Evolutionary conservation across 2,888 invertebrate species (phyloP).

Genomic region (Platynereis dumerilii): DNA sequence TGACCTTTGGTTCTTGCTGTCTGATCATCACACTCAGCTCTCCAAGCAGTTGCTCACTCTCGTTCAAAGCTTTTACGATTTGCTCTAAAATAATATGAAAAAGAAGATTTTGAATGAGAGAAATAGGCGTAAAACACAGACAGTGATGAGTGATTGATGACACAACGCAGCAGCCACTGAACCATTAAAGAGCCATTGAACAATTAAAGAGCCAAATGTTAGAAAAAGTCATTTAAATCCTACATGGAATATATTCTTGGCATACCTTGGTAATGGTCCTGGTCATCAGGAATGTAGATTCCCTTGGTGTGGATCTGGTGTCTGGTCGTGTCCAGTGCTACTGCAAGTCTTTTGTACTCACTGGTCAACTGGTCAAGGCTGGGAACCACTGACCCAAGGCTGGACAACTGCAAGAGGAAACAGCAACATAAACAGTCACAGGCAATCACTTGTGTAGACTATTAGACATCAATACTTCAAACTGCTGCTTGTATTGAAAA

Average conservation of each 20-base stretch:
- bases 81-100: slow-evolving; percentile 35
- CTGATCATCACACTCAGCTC: slow-evolving; percentile 42
- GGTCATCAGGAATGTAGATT: slow-evolving; percentile 48
- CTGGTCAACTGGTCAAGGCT: slow-evolving; percentile 40
- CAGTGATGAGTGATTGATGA: too few relatives aligned
- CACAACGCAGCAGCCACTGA: too few relatives aligned
- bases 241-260: slow-evolving; percentile 45
- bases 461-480: too few relatives aligned
- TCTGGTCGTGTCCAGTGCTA: slow-evolving; percentile 52
- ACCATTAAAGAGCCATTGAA: too few relatives aligned
- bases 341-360: slow-evolving; percentile 45
- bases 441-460: too few relatives aligned
- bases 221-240: too few relatives aligned
- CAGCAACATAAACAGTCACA: too few relatives aligned
- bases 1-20: slow-evolving; percentile 40
- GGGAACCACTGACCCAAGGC: slow-evolving; percentile 43
- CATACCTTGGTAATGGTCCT: slow-evolving; percentile 46
- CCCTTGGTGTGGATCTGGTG: slow-evolving; percentile 54
- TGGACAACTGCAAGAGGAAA: slow-evolving; percentile 27
- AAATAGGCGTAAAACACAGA: too few relatives aligned
- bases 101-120: too few relatives aligned
- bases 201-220: too few relatives aligned
- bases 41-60: slow-evolving; percentile 52
- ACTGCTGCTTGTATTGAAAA: too few relatives aligned
- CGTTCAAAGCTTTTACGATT: slow-evolving; percentile 43